Evolutionary conservation across 2,113 vertebrate genomes (phyloP), one percentile per base, ranked within the genome.

Genomic region (Aspiorhynchus laticeps): DNA sequence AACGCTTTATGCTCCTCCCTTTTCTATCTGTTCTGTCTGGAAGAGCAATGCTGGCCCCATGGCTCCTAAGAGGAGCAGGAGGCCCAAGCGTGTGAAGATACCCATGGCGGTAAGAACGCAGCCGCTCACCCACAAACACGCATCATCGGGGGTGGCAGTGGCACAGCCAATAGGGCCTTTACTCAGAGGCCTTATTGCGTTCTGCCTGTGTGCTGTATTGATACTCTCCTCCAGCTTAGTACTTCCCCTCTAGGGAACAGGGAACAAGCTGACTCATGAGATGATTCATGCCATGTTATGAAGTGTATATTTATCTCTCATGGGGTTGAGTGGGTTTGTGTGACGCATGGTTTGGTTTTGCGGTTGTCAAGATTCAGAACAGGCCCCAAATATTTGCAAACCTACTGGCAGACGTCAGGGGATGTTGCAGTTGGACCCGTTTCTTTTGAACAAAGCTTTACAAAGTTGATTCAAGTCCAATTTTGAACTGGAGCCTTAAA

Each of bases 41-140:
- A 95, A 96, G 94, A 95, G 95, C 93, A 90, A 93, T 89, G 94
- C 94, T 92, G 94, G 93, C 91, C 92, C 94, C 79, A 94, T 92
- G 88, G 88, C 94, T 87, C 92, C 93, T 90, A 95, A 96, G 77
- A 95, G 94, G 76, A 95, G 94, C 91, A 97, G 92, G 93, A 97
- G 96, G 94, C 93, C 93, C 94, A 97, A 97, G 93, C 95, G 95
- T 61, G 97, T 97, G 95, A 97, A 96, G 89, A 97, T 98, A 95
- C 97, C 97, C 92, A 92, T 97, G 91, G 94, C 94, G 95, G 97
- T 99, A 97, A 96, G 97, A 94, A 86, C 59, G 28, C 78, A 51
- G 78, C 79, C 78, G 14, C 38, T 75, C 24, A 41, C 87, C 71
- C 78, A 80, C 79, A 73, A 80, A 69, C 83, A 84, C 9, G n/a